Evolutionary conservation across 2,113 vertebrate species (phyloP), one percentile per base, ranked within the genome.

Genomic region (Lepisosteus osseus): DNA sequence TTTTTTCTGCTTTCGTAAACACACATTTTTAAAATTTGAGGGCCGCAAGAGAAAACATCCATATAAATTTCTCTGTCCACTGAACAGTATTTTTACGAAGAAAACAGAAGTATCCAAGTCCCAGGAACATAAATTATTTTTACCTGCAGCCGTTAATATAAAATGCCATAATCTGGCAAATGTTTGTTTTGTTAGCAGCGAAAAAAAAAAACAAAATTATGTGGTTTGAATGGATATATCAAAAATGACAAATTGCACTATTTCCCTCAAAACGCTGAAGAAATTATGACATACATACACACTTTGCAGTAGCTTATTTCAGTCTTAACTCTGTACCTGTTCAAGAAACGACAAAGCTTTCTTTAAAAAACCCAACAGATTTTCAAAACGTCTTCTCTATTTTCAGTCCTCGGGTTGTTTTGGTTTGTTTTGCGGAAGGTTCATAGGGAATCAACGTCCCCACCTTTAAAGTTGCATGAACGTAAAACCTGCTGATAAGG

Each of bases 201-300:
- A 74, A 57, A 79, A 76, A 69, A 78, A 76, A 29, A 29, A 29
- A 29, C 29, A 29, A 29, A 29, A 29, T 29, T 29, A 29, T 82
- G 76, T 44, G 65, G 78, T 71, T 70, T 76, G 7, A 71, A 29
- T 29, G 67, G 65, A 68, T 61, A 67, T 47, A 75, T 75, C 44
- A 73, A 73, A 76, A 75, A 61, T 76, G 88, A 14, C 65, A 75
- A 82, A 80, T 79, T 87, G 86, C 89, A 86, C 86, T 80, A 70
- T 68, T 65, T 73, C 80, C 51, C 76, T 63, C 17, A 13, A 51
- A 64, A 72, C 14, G 41, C 68, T 68, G 54, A 69, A 68, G 66
- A 76, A 83, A 76, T 59, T 54, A 72, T 55, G 43, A 77, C 72
- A 71, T 79, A 73, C 75, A 79, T 80, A 80, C 80, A 85, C 79